These are phyloP conservation scores for Agonopterix heracliana DNA, from an alignment of 2,888 invertebrate genomes.

Conservation along the genomic window DNA sequence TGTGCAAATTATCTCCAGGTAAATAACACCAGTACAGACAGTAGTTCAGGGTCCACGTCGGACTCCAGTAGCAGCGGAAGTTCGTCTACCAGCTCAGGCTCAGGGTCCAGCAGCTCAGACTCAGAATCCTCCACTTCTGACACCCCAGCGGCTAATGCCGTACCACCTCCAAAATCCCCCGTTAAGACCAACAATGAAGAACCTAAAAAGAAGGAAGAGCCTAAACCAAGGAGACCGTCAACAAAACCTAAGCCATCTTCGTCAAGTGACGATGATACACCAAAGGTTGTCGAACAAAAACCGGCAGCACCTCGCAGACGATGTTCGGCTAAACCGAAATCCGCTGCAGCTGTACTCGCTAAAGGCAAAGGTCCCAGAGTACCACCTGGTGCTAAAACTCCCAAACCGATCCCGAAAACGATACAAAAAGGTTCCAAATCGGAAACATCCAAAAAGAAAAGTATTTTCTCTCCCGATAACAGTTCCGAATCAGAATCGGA, in stretches of 20 bases:
- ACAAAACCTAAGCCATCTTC: conserved; percentile 63
- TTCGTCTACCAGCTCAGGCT: conserved; percentile 82
- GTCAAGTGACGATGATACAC: conserved; percentile 78
- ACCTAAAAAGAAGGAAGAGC: conserved; percentile 37
- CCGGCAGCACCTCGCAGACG: conserved; percentile 64
- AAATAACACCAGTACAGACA: conserved; percentile 75
- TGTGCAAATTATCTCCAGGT: conserved; percentile 37
- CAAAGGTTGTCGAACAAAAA: conserved; percentile 55
- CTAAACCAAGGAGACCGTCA: conserved; percentile 46
- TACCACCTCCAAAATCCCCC: conserved; percentile 49
- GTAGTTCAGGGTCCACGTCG: conserved; percentile 80
- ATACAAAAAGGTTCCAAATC: conserved; percentile 40
- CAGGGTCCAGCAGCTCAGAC: conserved; percentile 82
- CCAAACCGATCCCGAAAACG: conserved; percentile 56
- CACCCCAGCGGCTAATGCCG: conserved; percentile 30
- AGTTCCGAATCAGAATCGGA: conserved; percentile 65
- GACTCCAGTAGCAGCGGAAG: conserved; percentile 83
- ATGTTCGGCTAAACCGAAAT: conserved; percentile 77
- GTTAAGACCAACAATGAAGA: conserved; percentile 49
- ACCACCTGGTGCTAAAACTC: conserved; percentile 58
- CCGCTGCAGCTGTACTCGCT: conserved; percentile 77
- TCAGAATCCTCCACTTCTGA: conserved; percentile 80
- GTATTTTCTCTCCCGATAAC: conserved; percentile 89
- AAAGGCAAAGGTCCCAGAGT: conserved; percentile 59
- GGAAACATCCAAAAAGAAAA: conserved; percentile 78